Base-by-base conservation (phyloP, 2,888 invertebrate species). In the Chloroclystis v-ata region DNA sequence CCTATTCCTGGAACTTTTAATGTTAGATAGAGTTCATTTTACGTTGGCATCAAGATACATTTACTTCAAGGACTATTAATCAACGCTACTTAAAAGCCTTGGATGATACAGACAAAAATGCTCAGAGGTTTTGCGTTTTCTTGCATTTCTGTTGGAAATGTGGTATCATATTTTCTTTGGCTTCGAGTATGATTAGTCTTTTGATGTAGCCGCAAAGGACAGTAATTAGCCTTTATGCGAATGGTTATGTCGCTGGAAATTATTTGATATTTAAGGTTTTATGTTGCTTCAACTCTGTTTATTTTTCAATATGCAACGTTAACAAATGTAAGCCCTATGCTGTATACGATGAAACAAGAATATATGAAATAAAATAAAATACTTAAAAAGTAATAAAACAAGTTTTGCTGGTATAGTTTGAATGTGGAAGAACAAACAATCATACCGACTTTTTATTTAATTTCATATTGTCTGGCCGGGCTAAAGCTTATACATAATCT, bases 61-160 rank as follows among this genome's bases (percentile, higher is more conserved):
- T 69, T 67, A 69, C 67, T 66, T 69, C 67, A 63, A 57, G 63
- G 70, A 73, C 78, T 75, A 82, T 82, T 82, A 82, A 82, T 82
- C 82, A 81, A 72, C 68, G 78, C 75, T 74, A 67, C 70, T 76
- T 76, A 79, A 81, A 82, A 81, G 80, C 76, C 78, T 78, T 67
- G 63, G 69, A n/a, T 63, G 68, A 69, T 72, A 69, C 69, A 74
- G 76, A 81, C 81, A 79, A 79, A 78, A 79, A 72, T 62, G 61
- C 61, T 55, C 65, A 61, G 58, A 43, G 47, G 28, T 47, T 24
- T 48, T 43, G 30, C 30, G 16, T 8, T 35, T 29, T 28, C 16
- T 28, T 16, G 12, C 25, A 43, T 30, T 43, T 43, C 29, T 29
- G 32, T 47, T 8, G 6, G 10, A 11, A 35, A 24, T 20, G 10